These are phyloP conservation scores for Drosophila albomicans DNA, from an alignment of 1,140 invertebrate genomes.

Conservation along the genomic window DNA sequence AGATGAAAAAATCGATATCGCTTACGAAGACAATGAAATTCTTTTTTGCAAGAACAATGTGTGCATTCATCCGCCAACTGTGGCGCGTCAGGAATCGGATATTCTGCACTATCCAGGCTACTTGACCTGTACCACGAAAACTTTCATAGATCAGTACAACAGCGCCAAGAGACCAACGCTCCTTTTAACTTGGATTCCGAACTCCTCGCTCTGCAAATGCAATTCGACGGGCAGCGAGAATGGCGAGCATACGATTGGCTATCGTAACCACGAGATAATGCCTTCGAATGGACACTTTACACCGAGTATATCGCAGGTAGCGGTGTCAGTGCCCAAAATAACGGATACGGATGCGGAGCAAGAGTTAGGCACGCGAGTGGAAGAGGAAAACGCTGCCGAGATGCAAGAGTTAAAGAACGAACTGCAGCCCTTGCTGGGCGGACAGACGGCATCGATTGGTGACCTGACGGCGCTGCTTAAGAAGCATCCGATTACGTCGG, in stretches of 20 bases:
- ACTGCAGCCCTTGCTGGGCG: conserved; percentile 82
- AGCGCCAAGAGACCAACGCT: conserved; percentile 91
- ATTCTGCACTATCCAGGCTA: conserved; percentile 96
- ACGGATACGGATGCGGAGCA: conserved; percentile 43
- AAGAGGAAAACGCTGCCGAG: conserved; percentile 66
- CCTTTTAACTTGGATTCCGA: conserved; percentile 97
- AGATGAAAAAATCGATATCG: conserved; percentile 87
- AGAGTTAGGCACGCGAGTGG: conserved; percentile 39
- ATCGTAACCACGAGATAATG: conserved; percentile 18
- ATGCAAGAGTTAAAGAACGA: conserved; percentile 82
- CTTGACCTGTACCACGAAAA: conserved; percentile 92
- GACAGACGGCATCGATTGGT: conserved; percentile 84
- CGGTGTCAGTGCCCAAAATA: conserved; percentile 44
- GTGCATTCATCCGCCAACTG: conserved; percentile 96
- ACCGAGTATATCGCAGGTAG: conserved; percentile 40
- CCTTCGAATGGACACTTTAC: conserved; percentile 45
- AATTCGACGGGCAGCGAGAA: conserved; percentile 86
- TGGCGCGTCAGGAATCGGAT: conserved; percentile 91
- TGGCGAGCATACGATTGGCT: background rate
- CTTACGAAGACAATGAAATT: conserved; percentile 93
- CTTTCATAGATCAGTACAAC: conserved; percentile 90
- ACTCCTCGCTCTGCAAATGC: conserved; percentile 94
- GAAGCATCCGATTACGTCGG: conserved; percentile 87
- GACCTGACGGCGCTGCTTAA: conserved; percentile 73
- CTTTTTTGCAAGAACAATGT: conserved; percentile 97